Evolutionary conservation across 2,797 vertebrate species (phyloP).

Genomic region (Ctenopoma multispine): DNA sequence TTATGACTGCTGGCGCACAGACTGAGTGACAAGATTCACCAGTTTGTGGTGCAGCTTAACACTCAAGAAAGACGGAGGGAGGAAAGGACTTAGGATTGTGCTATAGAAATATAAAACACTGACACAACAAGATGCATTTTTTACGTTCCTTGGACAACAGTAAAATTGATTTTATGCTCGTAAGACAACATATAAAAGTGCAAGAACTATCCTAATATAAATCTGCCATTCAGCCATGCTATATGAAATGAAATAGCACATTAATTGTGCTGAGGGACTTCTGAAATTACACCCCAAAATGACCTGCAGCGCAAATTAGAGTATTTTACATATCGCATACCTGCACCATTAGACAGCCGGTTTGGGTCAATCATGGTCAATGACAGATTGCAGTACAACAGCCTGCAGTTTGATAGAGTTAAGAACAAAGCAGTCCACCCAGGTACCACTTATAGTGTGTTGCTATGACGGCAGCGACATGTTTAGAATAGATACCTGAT

Average conservation of each 20-base stretch:
- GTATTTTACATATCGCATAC: slow-evolving; percentile 5
- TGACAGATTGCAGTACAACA: slow-evolving; percentile 23
- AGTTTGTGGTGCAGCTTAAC: slow-evolving; percentile 12
- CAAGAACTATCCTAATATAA: neutral
- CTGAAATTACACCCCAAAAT: neutral
- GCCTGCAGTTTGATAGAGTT: slow-evolving; percentile 29
- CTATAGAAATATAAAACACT: slow-evolving; percentile 2
- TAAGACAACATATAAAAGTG: neutral
- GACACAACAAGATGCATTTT: neutral
- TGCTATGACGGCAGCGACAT: slow-evolving; percentile 74
- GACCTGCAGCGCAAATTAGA: slow-evolving; percentile 12
- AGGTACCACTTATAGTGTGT: slow-evolving; percentile 74
- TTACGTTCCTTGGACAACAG: neutral
- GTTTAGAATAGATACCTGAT: slow-evolving; percentile 71
- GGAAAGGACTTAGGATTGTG: neutral
- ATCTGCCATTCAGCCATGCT: neutral
- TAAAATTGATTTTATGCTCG: neutral
- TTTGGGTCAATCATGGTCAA: slow-evolving; percentile 3
- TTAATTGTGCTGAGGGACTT: neutral
- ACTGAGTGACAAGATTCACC: slow-evolving; percentile 29
- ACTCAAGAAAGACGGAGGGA: neutral
- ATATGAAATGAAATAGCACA: neutral
- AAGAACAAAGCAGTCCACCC: slow-evolving; percentile 51
- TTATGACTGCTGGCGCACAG: slow-evolving; percentile 61
- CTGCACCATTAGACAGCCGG: neutral